These are phyloP conservation scores for Psettodes erumei DNA, from an alignment of 2,113 vertebrate genomes.

Conservation along the genomic window DNA sequence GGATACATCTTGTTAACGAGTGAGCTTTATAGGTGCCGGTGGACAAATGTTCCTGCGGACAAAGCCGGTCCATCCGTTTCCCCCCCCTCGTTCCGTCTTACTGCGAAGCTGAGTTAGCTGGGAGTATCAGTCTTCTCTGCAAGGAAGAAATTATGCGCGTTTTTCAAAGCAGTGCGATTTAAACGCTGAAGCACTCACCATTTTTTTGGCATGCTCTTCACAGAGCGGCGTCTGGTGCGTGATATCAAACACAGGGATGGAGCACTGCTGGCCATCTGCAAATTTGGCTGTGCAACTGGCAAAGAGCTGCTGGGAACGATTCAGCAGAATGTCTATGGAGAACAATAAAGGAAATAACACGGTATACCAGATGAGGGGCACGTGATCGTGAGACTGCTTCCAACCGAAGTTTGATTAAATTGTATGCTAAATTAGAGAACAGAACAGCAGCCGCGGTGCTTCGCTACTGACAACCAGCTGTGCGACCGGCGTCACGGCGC, in stretches of 20 bases:
- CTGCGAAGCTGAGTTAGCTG: neutral
- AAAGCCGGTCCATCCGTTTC: neutral
- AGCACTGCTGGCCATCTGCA: slow-evolving; percentile 98
- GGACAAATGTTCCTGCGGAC: neutral
- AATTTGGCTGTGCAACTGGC: slow-evolving; percentile 99
- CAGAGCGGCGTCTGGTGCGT: slow-evolving; percentile 98
- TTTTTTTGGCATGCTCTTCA: slow-evolving; percentile 99
- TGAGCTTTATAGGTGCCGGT: neutral
- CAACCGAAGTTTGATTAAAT: neutral
- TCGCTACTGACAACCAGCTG: neutral
- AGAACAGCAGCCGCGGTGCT: neutral
- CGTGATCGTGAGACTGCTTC: neutral
- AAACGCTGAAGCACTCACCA: slow-evolving; percentile 86
- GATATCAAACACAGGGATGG: slow-evolving; percentile 98
- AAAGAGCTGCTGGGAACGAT: slow-evolving; percentile 98
- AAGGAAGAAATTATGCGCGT: too few relatives aligned
- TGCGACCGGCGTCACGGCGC: neutral
- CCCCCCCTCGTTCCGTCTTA: neutral
- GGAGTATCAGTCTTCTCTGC: neutral
- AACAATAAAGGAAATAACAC: slow-evolving; percentile 82
- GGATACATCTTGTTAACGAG: neutral
- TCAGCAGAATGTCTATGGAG: slow-evolving; percentile 93
- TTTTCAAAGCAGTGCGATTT: neutral
- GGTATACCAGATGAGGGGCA: neutral
- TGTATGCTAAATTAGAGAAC: neutral